Base-by-base conservation (phyloP, 1,140 invertebrate genomes). In the Cotesia glomerata region DNA sequence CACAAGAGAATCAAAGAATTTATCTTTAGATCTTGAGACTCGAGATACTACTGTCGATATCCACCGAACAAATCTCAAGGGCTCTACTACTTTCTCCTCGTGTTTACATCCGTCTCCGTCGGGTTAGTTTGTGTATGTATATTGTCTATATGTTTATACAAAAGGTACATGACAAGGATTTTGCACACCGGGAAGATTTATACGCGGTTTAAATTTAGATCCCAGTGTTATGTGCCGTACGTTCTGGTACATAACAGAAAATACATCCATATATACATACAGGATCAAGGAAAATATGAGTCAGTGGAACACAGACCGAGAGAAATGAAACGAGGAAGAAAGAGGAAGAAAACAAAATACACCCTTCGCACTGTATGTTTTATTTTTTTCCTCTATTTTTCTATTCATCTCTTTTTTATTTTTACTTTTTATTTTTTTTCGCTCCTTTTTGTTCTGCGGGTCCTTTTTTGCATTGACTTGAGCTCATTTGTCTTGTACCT, bases 11-110 rank as follows among this genome's bases (percentile, higher is more conserved):
- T 61, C 36, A 26, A 35, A 35, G 56, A 52, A 51, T 72, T 72
- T 72, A 67, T 72, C 64, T 72, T 35, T 61, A 11, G 65, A 72
- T 72, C 71, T 72, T n/a, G 36, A 72, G 64, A 72, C 71, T 72
- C 26, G 36, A 72, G 64, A 72, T 67, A 72, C 70, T 66, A 18
- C 64, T 72, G 64, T 72, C 64, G 71, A 67, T 72, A 67, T 72
- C 34, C 34, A 59, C 35, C 54, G 45, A 65, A 69, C 69, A 54
- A 65, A 72, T 75, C 74, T 69, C 58, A 36, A 32, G 39, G 34
- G 36, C n/a, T 49, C 4, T 16, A 16, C 58, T 49, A 51, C 35
- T 34, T 68, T 64, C 51, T 16, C 36, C 39, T 35, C 65, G 8
- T 54, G 51, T 67, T 67, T 67, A 67, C 65, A 34, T 34, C 4